Evolutionary conservation across 2,888 invertebrate genomes (phyloP).

Genomic region (Polydrusus cervinus): DNA sequence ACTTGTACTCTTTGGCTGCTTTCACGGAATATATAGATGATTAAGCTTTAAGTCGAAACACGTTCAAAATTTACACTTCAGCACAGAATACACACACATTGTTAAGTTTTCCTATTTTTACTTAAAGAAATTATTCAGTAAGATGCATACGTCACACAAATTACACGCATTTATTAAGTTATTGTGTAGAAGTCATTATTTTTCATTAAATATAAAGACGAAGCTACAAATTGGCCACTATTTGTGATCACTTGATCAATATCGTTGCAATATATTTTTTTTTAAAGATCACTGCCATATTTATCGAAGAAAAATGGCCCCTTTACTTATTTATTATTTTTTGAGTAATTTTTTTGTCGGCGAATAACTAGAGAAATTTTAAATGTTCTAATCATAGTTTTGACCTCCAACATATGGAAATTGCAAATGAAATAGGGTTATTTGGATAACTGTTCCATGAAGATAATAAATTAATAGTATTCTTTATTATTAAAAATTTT

Average conservation of each 20-base stretch:
- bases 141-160: constrained; percentile 16
- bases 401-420: too few relatives aligned
- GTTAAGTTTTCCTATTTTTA: constrained; percentile 21
- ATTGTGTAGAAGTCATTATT: constrained; percentile 24
- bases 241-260: constrained; percentile 15
- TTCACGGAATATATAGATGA: constrained; percentile 13
- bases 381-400: too few relatives aligned
- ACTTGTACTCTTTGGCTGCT: constrained; percentile 24
- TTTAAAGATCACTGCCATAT: constrained; percentile 39
- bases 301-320: constrained; percentile 32
- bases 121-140: constrained; percentile 12
- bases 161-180: constrained; percentile 26
- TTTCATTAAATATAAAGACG: constrained; percentile 9
- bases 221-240: constrained; percentile 7
- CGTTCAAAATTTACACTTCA: constrained; percentile 8
- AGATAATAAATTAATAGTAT: too few relatives aligned
- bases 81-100: constrained; percentile 14
- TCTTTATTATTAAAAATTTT: too few relatives aligned
- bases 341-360: not conserved
- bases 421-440: too few relatives aligned
- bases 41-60: not conserved
- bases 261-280: constrained; percentile 40
- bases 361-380: not conserved
- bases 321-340: constrained; percentile 39
- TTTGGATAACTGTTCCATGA: too few relatives aligned